phyloP scores from a whole-genome alignment of 1,140 invertebrate species.

The Chlorops oryzae region DNA sequence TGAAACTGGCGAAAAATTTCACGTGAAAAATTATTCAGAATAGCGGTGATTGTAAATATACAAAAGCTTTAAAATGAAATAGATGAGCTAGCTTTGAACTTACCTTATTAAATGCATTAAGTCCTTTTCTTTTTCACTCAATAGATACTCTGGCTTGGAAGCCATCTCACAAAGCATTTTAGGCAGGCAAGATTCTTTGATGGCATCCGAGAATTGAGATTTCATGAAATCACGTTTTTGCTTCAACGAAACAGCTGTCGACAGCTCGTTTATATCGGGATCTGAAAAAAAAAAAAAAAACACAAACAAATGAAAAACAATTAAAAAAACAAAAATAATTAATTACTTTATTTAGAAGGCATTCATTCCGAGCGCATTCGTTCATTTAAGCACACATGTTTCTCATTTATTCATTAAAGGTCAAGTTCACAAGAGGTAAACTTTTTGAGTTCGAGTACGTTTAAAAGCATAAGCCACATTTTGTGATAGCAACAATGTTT shows the following conservation, averaged over 20 bases:
- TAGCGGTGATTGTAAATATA: too few species aligned
- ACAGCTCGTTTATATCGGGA: constrained; percentile 38
- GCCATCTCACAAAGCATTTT: constrained; percentile 71
- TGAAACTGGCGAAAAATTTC: too few species aligned
- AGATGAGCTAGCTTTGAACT: too few species aligned
- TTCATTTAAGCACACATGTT: too few species aligned
- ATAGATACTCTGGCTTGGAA: constrained; percentile 56
- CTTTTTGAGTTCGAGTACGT: too few species aligned
- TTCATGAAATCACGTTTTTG: constrained; percentile 21
- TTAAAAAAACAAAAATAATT: background rate
- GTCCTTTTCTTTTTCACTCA: constrained; percentile 66
- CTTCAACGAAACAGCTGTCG: constrained; percentile 28
- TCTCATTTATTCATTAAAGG: too few species aligned
- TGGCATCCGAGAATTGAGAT: constrained; percentile 38
- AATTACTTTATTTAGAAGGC: background rate
- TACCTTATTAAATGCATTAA: constrained; percentile 66
- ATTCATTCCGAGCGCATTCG: too few species aligned
- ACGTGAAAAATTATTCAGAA: too few species aligned
- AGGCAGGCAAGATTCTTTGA: constrained; percentile 58
- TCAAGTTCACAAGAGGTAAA: too few species aligned
- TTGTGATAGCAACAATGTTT: too few species aligned
- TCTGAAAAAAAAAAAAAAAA: constrained; percentile 21
- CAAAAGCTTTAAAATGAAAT: too few species aligned
- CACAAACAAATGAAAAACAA: background rate
- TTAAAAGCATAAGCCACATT: too few species aligned